phyloP scores from a whole-genome alignment of 2,797 vertebrate genomes.

The Todus mexicanus region DNA sequence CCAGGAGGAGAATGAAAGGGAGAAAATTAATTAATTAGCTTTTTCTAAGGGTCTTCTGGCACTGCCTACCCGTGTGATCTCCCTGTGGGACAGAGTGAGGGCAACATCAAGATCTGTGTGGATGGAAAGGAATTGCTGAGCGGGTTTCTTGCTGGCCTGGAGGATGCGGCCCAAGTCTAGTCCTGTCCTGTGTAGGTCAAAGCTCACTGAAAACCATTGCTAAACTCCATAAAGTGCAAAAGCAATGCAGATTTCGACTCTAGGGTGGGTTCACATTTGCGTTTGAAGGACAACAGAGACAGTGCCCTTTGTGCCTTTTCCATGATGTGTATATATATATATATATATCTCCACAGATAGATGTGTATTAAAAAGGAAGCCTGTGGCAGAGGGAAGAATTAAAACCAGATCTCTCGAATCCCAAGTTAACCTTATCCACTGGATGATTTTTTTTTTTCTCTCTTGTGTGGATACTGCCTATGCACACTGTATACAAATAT shows the following conservation, averaged over 20 bases:
- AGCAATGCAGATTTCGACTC: neutral
- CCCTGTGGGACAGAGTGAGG: rapidly evolving
- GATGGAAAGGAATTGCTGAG: neutral
- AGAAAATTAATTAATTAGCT: rapidly evolving
- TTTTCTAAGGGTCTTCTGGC: neutral
- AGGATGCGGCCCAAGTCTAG: neutral
- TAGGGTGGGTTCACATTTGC: no score
- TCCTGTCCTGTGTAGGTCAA: rapidly evolving
- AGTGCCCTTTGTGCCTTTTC: neutral
- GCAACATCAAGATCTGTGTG: no score
- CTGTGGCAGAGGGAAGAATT: neutral
- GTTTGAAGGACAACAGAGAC: neutral
- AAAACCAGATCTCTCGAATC: conserved; percentile 5
- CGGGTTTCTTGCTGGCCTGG: neutral
- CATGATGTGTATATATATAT: rapidly evolving
- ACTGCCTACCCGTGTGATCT: rapidly evolving
- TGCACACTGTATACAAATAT: neutral
- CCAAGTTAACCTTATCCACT: neutral
- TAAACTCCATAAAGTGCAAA: neutral
- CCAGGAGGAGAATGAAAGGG: neutral
- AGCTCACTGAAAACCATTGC: neutral
- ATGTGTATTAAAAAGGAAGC: neutral
- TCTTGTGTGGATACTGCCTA: neutral
- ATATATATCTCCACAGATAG: neutral
- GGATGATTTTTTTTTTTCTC: neutral